Evolutionary conservation across 2,113 vertebrate genomes (phyloP).

Genomic region (Thamnophis sirtalis): DNA sequence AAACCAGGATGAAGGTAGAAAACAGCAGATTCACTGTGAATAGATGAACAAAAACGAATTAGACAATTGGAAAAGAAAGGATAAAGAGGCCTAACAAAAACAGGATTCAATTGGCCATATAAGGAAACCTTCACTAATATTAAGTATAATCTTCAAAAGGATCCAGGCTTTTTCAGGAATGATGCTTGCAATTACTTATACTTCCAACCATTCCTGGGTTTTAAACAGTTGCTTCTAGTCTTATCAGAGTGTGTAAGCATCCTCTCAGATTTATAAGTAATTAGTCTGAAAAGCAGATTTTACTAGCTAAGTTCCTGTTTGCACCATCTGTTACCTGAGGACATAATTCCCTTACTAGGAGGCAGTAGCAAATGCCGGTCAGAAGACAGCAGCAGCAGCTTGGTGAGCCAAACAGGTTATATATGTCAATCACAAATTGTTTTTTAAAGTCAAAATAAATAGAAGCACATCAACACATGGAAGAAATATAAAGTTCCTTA

Average conservation of each 20-base stretch:
- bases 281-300: not conserved
- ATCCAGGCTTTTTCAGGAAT: not conserved
- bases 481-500: not conserved
- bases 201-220: not conserved
- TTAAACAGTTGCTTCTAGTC: not conserved
- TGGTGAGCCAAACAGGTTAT: not conserved
- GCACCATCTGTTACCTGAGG: not conserved
- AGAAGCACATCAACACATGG: not conserved
- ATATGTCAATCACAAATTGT: not conserved
- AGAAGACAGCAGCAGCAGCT: not conserved
- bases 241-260: not conserved
- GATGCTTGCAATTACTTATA: not conserved
- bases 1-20: not conserved
- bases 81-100: not conserved
- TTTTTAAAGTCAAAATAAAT: not conserved
- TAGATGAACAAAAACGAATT: not conserved
- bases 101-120: not conserved
- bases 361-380: not conserved
- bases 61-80: not conserved
- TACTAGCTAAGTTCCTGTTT: not conserved
- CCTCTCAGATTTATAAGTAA: not conserved
- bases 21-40: not conserved
- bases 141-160: not conserved
- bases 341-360: not conserved
- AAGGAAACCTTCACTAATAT: not conserved